Conservation (phyloP, 1,140 invertebrate species). For the Heliconius melpomene region DNA sequence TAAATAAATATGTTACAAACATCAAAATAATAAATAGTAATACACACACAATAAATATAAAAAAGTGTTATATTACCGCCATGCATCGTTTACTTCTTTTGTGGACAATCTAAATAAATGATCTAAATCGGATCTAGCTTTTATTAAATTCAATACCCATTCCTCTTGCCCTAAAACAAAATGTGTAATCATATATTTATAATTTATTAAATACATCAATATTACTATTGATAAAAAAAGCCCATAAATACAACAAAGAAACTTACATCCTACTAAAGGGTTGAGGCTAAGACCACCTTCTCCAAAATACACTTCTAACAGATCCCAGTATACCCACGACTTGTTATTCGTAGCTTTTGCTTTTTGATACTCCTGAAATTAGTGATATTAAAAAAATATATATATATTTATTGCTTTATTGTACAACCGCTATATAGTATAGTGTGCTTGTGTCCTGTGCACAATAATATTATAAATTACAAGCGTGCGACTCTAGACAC, state of each 20-base stretch:
- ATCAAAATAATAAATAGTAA: no score
- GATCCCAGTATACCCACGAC: conserved; percentile 66
- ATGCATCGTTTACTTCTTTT: conserved; percentile 49
- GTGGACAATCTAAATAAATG: conserved; percentile 49
- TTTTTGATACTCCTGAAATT: conserved; percentile 69
- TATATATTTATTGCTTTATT: no score
- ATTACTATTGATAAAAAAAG: no score
- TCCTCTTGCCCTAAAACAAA: conserved; percentile 65
- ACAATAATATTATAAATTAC: no score
- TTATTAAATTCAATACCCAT: conserved; percentile 68
- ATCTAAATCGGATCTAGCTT: conserved; percentile 54
- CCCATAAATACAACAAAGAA: neutral
- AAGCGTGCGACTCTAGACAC: no score
- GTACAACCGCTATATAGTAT: no score
- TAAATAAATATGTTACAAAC: no score
- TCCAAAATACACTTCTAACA: conserved; percentile 70
- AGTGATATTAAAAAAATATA: no score
- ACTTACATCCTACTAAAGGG: conserved; percentile 59
- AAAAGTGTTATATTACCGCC: conserved; percentile 53
- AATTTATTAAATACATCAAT: neutral
- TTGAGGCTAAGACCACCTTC: conserved; percentile 65
- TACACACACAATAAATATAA: no score
- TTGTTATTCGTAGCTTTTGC: conserved; percentile 71
- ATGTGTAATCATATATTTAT: neutral
- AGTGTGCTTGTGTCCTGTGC: no score